Conservation (phyloP, 1,140 invertebrate genomes). For the Frieseomelitta varia region DNA sequence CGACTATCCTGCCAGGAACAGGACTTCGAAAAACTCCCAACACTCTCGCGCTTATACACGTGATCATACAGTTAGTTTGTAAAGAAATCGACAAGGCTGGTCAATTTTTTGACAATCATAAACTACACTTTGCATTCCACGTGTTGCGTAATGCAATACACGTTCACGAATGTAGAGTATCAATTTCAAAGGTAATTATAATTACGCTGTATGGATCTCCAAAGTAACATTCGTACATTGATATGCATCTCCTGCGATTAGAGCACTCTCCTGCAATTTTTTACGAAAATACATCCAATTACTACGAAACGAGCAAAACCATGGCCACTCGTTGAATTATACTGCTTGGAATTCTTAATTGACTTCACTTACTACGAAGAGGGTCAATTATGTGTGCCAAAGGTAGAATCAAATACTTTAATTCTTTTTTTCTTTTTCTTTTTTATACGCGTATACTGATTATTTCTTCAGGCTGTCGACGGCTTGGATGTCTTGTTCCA, state of each 20-base stretch:
- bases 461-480: constrained; percentile 69
- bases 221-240: background rate
- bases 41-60: constrained; percentile 81
- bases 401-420: constrained; percentile 65
- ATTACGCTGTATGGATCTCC: background rate
- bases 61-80: constrained; percentile 77
- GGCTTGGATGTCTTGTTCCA: constrained; percentile 75
- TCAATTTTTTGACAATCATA: constrained; percentile 76
- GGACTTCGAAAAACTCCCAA: constrained; percentile 82
- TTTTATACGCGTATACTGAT: background rate
- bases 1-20: constrained; percentile 81
- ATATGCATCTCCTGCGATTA: constrained; percentile 43
- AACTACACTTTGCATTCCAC: constrained; percentile 80
- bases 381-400: constrained; percentile 76
- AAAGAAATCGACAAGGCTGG: constrained; percentile 82
- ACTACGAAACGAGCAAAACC: constrained; percentile 73
- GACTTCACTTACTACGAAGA: constrained; percentile 79
- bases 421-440: no score
- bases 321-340: constrained; percentile 75
- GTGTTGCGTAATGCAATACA: constrained; percentile 81
- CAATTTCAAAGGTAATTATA: constrained; percentile 81
- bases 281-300: constrained; percentile 75
- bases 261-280: constrained; percentile 77
- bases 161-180: constrained; percentile 81
- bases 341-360: constrained; percentile 78